Evolutionary conservation across 2,888 invertebrate species (phyloP).

Genomic region (Melieria picta): DNA sequence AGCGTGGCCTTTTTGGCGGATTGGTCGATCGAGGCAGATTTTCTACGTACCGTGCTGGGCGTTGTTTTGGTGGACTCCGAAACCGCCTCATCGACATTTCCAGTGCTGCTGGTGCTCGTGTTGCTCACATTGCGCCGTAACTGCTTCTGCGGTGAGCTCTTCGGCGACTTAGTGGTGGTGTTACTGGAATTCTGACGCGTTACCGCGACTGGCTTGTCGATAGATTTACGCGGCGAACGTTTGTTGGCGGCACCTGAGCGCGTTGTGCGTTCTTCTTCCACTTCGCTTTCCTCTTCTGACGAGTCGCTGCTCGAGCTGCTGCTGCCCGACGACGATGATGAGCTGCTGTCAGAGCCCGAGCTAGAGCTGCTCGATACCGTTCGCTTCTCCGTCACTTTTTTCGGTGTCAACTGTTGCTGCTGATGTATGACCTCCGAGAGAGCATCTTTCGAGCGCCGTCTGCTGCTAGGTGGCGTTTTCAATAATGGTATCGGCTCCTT

Average conservation of each 20-base stretch:
- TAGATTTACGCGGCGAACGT: slow-evolving; percentile 54
- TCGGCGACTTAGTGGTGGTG: slow-evolving; percentile 52
- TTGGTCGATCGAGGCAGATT: slow-evolving; percentile 57
- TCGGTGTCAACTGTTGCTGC: slow-evolving; percentile 37
- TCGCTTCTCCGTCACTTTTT: slow-evolving; percentile 47
- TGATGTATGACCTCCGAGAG: slow-evolving; percentile 24
- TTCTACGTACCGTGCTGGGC: slow-evolving; percentile 46
- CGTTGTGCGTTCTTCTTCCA: slow-evolving; percentile 40
- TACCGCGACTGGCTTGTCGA: slow-evolving; percentile 43
- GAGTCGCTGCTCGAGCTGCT: slow-evolving; percentile 54
- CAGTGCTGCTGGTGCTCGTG: slow-evolving; percentile 37
- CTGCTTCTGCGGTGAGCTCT: slow-evolving; percentile 49
- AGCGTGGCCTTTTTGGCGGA: slow-evolving; percentile 44
- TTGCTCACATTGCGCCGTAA: slow-evolving; percentile 45
- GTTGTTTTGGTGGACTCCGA: slow-evolving; percentile 25
- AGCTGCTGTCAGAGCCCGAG: slow-evolving; percentile 55
- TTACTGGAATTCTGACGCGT: slow-evolving; percentile 48
- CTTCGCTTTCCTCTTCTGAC: slow-evolving; percentile 44
- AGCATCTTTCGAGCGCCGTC: slow-evolving; percentile 54
- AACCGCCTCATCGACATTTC: slow-evolving; percentile 28
- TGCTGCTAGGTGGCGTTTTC: slow-evolving; percentile 39
- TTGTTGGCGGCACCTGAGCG: slow-evolving; percentile 44
- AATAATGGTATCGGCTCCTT: slow-evolving; percentile 19
- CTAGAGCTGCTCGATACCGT: slow-evolving; percentile 54
- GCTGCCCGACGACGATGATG: slow-evolving; percentile 54